Conservation (phyloP, 2,113 vertebrate species). For the Dissostichus mawsoni region DNA sequence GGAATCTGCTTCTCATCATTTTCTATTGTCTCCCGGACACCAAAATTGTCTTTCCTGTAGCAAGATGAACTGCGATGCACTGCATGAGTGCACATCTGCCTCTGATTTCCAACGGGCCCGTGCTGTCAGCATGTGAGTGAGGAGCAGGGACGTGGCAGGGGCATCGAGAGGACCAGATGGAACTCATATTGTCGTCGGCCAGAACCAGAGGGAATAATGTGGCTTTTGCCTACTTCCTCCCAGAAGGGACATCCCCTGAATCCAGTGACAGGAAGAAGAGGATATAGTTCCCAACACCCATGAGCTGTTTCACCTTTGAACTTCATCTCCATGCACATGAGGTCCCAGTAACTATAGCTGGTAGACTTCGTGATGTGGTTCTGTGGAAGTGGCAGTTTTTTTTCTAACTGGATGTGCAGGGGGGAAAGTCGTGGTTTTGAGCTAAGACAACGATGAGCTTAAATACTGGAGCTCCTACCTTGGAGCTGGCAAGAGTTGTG, state of each 20-base stretch:
- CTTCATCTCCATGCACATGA: slow-evolving; percentile 29
- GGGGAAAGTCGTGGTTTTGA: slow-evolving; percentile 66
- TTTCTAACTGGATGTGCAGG: slow-evolving; percentile 27
- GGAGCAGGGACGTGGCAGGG: slow-evolving; percentile 69
- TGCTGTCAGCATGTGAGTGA: slow-evolving; percentile 62
- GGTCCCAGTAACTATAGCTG: slow-evolving; percentile 36
- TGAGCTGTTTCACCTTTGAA: slow-evolving; percentile 43
- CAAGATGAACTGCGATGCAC: slow-evolving; percentile 46
- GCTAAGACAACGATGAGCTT: slow-evolving; percentile 72
- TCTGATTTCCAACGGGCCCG: slow-evolving; percentile 70
- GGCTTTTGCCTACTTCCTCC: slow-evolving; percentile 61
- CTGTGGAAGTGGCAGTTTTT: slow-evolving; percentile 43
- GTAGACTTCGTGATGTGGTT: slow-evolving; percentile 33
- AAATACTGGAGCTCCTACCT: slow-evolving; percentile 75
- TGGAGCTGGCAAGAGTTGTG: slow-evolving; percentile 77
- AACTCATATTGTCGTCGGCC: slow-evolving; percentile 47
- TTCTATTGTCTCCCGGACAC: slow-evolving; percentile 54
- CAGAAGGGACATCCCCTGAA: slow-evolving; percentile 47
- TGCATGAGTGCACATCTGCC: slow-evolving; percentile 74
- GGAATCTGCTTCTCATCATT: slow-evolving; percentile 62
- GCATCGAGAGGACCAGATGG: slow-evolving; percentile 68
- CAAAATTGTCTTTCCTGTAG: slow-evolving; percentile 54
- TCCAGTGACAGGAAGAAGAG: slow-evolving; percentile 46
- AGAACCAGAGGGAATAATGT: slow-evolving; percentile 65
- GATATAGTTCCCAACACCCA: slow-evolving; percentile 40